Percentiles rank a stretch among this genome's conserved stretches.
These are phyloP conservation scores for Eutrigla gurnardus DNA, from an alignment of 2,797 vertebrate species.

Conservation along the genomic window DNA sequence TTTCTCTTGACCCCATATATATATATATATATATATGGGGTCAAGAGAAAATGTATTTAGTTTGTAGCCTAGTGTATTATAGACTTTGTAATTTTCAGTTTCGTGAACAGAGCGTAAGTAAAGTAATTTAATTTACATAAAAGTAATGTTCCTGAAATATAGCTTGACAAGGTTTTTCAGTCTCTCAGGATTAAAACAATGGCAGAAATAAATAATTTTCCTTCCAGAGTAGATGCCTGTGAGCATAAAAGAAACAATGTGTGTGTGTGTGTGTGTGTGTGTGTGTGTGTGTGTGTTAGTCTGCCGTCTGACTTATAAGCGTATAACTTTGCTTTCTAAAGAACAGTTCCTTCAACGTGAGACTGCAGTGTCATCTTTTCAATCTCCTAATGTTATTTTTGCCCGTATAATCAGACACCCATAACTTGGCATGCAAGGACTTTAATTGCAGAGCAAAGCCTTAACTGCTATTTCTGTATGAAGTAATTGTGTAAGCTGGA, in stretches of 20 bases:
- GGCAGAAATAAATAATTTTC: background rate
- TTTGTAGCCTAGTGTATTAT: conserved; percentile 5
- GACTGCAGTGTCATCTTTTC: conserved; percentile 29
- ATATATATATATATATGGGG: background rate
- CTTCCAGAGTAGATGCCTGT: background rate
- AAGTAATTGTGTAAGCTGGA: conserved; percentile 62
- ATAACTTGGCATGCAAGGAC: conserved; percentile 26
- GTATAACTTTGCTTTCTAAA: background rate
- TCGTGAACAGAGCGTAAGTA: background rate
- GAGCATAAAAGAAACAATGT: conserved; percentile 1
- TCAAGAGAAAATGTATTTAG: conserved; percentile 26
- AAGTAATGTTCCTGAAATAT: background rate
- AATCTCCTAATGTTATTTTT: conserved; percentile 33
- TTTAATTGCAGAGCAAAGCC: conserved; percentile 48
- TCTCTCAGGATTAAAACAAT: conserved; percentile 12
- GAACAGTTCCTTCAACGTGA: background rate
- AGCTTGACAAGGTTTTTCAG: background rate
- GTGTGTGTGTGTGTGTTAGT: background rate
- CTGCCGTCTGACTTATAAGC: background rate
- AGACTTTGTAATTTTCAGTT: conserved; percentile 14
- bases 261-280: background rate
- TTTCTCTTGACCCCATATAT: too few relatives aligned
- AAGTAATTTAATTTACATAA: background rate
- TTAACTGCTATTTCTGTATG: conserved; percentile 61
- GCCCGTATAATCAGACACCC: conserved; percentile 54